phyloP scores from a whole-genome alignment of 2,113 vertebrate species.

The Grallaria varia region DNA sequence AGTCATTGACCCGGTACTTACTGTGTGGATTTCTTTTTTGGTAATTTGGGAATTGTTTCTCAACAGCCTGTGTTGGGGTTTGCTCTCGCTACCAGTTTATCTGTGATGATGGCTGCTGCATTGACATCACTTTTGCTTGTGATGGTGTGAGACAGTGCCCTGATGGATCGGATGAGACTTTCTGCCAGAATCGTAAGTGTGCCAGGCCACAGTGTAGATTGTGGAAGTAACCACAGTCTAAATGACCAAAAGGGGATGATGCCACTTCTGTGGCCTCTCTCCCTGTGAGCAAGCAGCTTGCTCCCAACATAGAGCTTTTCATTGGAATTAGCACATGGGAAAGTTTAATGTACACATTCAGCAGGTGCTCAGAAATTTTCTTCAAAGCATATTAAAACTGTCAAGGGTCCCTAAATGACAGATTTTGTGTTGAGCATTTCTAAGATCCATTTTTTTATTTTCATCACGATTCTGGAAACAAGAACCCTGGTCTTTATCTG shows the following conservation, averaged over 20 bases:
- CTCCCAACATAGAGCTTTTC: background rate
- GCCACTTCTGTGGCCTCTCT: background rate
- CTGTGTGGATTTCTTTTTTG: background rate
- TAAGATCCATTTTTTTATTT: background rate
- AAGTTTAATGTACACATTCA: background rate
- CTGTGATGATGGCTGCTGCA: slow-evolving; percentile 93
- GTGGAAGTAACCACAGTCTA: background rate
- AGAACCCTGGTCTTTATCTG: background rate
- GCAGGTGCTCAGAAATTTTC: background rate
- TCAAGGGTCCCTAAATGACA: background rate
- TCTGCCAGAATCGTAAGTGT: slow-evolving; percentile 89
- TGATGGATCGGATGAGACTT: slow-evolving; percentile 91
- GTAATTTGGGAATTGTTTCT: slow-evolving; percentile 31
- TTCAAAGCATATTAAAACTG: background rate
- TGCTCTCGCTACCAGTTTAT: slow-evolving; percentile 93
- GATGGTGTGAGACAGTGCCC: slow-evolving; percentile 90
- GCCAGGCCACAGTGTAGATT: background rate
- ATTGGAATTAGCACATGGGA: background rate
- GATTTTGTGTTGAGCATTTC: background rate
- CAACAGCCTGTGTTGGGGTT: slow-evolving; percentile 81
- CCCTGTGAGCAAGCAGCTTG: background rate
- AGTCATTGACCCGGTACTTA: background rate
- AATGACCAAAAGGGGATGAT: background rate
- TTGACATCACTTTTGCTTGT: slow-evolving; percentile 91
- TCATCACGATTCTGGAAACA: background rate